Evolutionary conservation across 1,140 invertebrate species (phyloP), one percentile per base, ranked within the genome.

Genomic region (Ceratina calcarata): DNA sequence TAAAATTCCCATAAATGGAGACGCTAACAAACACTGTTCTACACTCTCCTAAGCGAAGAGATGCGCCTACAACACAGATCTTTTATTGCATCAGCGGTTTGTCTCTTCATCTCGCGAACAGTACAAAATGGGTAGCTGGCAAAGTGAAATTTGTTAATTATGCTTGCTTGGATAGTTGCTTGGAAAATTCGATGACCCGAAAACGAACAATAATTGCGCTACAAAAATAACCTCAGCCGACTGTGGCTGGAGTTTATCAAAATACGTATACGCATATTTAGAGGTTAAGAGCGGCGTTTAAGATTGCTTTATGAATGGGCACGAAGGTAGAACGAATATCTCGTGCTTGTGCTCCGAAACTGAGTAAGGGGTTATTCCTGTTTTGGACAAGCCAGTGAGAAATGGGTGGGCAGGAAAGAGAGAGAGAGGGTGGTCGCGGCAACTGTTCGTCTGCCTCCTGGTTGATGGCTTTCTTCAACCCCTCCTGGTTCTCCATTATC

Each of bases 381-480:
- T 86, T 87, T 85, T 82, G 75, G 78, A 83, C 69, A 86, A 79
- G 74, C 75, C 49, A 69, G 0, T 60, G 72, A 49, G 68, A 68
- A 70, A 62, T 61, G 67, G 62, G 16, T 15, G 15, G n/a, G 7
- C 13, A 57, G 53, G 22, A 37, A 37, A 32, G 61, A 13, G 37
- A 37, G 49, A 37, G 66, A 24, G 53, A 13, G 60, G 71, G 15
- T 60, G 68, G 64, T 32, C 58, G 51, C 32, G 86, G 88, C 86
- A 84, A 86, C 87, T 80, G 77, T 67, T 74, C 68, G 86, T 86
- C 87, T 87, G 82, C 75, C 88, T 81, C 78, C 82, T 89, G 87
- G 79, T 80, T 83, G 76, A 86, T 86, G 80, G 69, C 77, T 83
- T 86, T 74, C 70, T 85, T 83, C 80, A 82, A 88, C 80, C 86